phyloP scores from a whole-genome alignment of 2,888 invertebrate genomes.

The Hyposoter didymator region DNA sequence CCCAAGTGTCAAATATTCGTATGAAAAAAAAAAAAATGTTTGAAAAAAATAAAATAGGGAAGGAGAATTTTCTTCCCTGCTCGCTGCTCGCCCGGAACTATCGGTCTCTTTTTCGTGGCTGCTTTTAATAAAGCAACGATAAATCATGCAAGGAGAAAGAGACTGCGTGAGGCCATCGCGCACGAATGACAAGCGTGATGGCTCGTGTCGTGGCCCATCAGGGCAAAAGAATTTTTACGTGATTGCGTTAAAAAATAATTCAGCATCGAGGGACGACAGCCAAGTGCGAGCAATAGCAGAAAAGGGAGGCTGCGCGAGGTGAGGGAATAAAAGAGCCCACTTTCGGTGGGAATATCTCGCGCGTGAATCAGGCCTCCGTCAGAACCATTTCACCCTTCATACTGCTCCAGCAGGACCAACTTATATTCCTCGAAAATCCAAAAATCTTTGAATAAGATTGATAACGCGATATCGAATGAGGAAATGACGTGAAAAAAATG shows the following conservation, averaged over 20 bases:
- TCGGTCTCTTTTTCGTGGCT: conserved; percentile 35
- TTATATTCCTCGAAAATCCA: conserved; percentile 12
- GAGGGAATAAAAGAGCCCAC: not conserved
- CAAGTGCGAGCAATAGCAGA: not conserved
- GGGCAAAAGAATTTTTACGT: conserved; percentile 61
- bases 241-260: conserved; percentile 63
- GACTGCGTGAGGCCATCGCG: conserved; percentile 51
- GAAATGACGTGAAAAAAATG: conserved; percentile 47
- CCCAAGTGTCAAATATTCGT: conserved; percentile 68
- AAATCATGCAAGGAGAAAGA: conserved; percentile 63
- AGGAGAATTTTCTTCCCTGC: conserved; percentile 39
- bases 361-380: conserved; percentile 5
- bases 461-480: conserved; percentile 30
- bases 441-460: conserved; percentile 54
- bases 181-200: conserved; percentile 59
- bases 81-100: conserved; percentile 54
- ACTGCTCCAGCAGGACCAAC: no score
- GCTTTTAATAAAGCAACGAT: conserved; percentile 66
- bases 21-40: conserved; percentile 52
- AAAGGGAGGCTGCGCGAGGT: no score
- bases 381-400: conserved; percentile 6
- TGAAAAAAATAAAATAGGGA: conserved; percentile 38
- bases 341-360: conserved; percentile 38
- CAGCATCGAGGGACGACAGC: conserved; percentile 12
- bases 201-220: conserved; percentile 36